A percentile compares a stretch with the other conserved stretches of the same genome.
Conservation (phyloP, 1,140 invertebrate genomes). For the Whitmania pigra region DNA sequence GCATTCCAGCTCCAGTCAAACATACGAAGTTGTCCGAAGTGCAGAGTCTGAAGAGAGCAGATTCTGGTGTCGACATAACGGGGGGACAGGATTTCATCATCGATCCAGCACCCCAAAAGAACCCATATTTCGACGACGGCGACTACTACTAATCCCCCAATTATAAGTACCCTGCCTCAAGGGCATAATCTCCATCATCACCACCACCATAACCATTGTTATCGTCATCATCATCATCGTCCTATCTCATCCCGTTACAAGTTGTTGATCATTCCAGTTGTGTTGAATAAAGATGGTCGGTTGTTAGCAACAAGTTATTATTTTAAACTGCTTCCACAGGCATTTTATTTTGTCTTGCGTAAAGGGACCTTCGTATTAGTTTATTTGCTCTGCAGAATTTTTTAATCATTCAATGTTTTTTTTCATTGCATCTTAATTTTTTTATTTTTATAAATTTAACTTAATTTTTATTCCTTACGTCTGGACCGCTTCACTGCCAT, state of each 20-base stretch:
- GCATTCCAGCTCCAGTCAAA: background rate
- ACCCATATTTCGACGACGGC: conserved; percentile 1
- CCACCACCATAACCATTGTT: background rate
- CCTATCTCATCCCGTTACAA: background rate
- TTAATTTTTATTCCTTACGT: no score
- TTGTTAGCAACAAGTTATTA: no score
- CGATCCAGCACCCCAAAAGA: background rate
- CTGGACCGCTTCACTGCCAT: no score
- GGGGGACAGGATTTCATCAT: background rate
- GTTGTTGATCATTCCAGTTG: no score
- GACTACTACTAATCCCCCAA: background rate
- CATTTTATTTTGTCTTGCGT: no score
- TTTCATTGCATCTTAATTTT: no score
- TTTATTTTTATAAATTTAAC: no score
- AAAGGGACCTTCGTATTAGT: no score
- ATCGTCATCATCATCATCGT: background rate
- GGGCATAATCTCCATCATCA: background rate
- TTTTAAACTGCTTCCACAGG: no score
- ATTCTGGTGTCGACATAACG: background rate
- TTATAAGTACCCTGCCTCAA: background rate
- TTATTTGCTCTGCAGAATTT: no score
- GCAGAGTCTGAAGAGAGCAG: background rate
- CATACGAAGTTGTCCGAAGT: background rate
- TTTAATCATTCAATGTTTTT: no score
- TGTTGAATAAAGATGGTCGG: no score